Evolutionary conservation across 2,888 invertebrate species (phyloP).

Genomic region (Acronicta psi): DNA sequence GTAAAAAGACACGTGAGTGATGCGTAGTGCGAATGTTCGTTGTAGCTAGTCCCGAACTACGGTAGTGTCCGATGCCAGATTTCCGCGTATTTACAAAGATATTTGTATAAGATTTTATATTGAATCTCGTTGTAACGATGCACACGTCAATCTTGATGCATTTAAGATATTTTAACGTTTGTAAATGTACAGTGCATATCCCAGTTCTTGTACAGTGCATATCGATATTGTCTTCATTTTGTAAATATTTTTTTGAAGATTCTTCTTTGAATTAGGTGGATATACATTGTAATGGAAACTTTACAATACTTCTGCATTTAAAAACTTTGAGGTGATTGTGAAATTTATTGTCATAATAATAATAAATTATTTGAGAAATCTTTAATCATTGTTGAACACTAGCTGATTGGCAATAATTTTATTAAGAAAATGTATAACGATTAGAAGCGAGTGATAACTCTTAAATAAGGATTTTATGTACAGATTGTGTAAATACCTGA

Average conservation of each 20-base stretch:
- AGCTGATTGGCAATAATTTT: conserved; percentile 85
- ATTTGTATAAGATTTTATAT: conserved; percentile 50
- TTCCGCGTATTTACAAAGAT: conserved; percentile 49
- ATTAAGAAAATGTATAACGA: conserved; percentile 78
- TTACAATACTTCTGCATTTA: conserved; percentile 78
- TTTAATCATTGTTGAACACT: conserved; percentile 76
- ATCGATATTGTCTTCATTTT: conserved; percentile 82
- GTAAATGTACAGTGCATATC: conserved; percentile 83
- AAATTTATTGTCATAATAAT: conserved; percentile 67
- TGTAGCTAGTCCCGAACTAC: conserved; percentile 71
- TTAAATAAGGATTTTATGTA: conserved; percentile 75
- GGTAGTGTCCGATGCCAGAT: conserved; percentile 54
- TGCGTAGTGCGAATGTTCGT: conserved; percentile 46
- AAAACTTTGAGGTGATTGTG: conserved; percentile 65
- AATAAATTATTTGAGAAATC: conserved; percentile 64
- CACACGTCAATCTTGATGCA: conserved; percentile 57
- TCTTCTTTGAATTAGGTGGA: conserved; percentile 68
- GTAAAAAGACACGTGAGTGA: conserved; percentile 64
- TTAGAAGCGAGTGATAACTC: conserved; percentile 66
- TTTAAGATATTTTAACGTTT: conserved; percentile 71
- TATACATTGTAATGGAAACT: conserved; percentile 69
- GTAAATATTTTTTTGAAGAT: conserved; percentile 79
- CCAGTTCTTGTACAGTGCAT: conserved; percentile 78
- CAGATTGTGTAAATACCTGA: conserved; percentile 84
- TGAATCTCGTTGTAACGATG: conserved; percentile 43